These are phyloP conservation scores for Python bivittatus DNA, from an alignment of 2,113 vertebrate genomes.

Conservation along the genomic window DNA sequence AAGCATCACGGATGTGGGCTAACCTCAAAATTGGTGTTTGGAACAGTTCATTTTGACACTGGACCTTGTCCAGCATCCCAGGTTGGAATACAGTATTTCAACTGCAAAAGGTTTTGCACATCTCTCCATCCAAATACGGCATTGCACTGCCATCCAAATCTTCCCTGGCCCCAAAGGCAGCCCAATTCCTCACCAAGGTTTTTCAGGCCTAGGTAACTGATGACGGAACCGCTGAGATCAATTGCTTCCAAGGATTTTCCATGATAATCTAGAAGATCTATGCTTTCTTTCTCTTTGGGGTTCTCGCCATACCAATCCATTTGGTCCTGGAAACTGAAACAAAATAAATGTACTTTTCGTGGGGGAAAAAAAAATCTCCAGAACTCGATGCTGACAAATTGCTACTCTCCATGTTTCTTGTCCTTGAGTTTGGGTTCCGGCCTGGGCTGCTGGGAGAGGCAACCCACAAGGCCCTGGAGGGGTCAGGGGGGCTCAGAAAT, in stretches of 20 bases:
- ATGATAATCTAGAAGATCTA: conserved; percentile 62
- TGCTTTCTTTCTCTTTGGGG: conserved; percentile 56
- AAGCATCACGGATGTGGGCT: no score
- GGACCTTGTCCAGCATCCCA: no score
- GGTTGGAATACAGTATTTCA: no score
- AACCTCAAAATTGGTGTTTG: no score
- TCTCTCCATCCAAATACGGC: no score
- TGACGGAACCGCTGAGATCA: conserved; percentile 74
- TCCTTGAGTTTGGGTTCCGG: no score
- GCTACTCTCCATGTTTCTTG: no score
- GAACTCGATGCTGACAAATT: background rate
- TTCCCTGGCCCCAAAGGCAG: background rate
- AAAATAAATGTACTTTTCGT: background rate
- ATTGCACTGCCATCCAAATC: background rate
- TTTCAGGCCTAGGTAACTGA: conserved; percentile 78
- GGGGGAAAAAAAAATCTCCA: background rate
- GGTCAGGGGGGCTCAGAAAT: no score
- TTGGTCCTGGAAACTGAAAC: conserved; percentile 77
- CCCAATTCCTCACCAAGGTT: conserved; percentile 75
- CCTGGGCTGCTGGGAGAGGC: no score
- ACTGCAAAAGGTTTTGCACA: no score
- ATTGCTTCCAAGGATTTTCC: conserved; percentile 73
- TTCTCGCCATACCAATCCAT: conserved; percentile 72
- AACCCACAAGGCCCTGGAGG: no score
- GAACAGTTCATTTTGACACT: no score